A percentile compares a stretch with the other conserved stretches of the same genome.
These are phyloP conservation scores for Xyrauchen texanus DNA, from an alignment of 2,113 vertebrate genomes.

Conservation along the genomic window DNA sequence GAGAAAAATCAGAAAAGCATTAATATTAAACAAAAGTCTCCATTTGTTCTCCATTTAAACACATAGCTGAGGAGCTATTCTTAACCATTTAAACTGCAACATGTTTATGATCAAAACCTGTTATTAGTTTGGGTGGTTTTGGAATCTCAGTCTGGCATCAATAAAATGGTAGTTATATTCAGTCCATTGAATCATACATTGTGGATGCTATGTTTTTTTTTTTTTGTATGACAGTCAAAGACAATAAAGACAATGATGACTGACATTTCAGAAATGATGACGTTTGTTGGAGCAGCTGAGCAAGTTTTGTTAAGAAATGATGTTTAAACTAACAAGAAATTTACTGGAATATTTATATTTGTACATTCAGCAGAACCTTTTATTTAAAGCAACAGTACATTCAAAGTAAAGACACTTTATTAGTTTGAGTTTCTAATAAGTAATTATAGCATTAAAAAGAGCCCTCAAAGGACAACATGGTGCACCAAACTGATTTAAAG, in stretches of 20 bases:
- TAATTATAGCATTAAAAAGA: no score
- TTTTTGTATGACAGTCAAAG: neutral
- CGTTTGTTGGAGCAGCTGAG: neutral
- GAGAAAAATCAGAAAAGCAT: no score
- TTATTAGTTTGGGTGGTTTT: neutral
- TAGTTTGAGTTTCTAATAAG: no score
- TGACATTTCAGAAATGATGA: neutral
- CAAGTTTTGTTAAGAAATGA: neutral
- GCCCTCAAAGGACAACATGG: neutral
- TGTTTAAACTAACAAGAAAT: neutral
- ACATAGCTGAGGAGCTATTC: neutral
- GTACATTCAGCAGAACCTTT: no score
- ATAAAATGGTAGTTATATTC: neutral
- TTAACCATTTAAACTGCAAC: neutral
- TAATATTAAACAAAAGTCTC: neutral
- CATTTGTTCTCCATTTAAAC: neutral
- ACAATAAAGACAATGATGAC: neutral
- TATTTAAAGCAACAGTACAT: no score
- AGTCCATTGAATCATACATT: neutral
- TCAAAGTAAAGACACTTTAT: no score
- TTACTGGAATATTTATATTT: no score
- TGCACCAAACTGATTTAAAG: neutral
- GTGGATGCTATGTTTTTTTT: neutral
- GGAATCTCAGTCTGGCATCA: neutral
- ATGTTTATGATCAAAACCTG: slow-evolving; percentile 7